Conservation (phyloP, 2,113 vertebrate species). For the Lepus timidus region DNA sequence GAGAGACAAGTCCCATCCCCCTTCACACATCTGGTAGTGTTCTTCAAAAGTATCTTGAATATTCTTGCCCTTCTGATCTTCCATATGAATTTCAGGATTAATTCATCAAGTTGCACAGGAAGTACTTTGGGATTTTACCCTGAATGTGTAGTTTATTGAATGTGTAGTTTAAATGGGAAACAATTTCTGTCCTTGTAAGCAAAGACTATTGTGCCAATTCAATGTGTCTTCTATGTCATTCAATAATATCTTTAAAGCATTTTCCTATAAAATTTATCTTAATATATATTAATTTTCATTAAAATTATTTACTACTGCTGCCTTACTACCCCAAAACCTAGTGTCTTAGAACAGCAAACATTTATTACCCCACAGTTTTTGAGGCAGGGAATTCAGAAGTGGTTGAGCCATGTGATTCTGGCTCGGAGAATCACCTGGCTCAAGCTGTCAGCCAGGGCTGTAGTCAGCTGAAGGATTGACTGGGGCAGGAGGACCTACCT, state of each 20-base stretch:
- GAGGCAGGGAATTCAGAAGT: background rate
- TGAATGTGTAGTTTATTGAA: background rate
- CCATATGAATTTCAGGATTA: slow-evolving; percentile 7
- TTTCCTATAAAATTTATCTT: slow-evolving; percentile 23
- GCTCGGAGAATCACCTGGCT: background rate
- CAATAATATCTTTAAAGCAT: background rate
- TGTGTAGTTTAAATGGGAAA: background rate
- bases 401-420: background rate
- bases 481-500: background rate
- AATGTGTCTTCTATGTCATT: background rate
- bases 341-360: background rate
- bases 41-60: background rate
- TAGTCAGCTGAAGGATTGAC: background rate
- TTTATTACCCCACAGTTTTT: background rate
- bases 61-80: background rate
- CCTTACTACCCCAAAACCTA: background rate
- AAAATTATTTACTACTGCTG: background rate
- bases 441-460: background rate
- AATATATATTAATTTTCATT: background rate
- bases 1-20: background rate
- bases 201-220: background rate
- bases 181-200: background rate
- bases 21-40: background rate
- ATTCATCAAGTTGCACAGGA: background rate
- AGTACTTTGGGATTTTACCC: background rate